Conservation (phyloP, 1,140 invertebrate species). For the Pseudomyrmex gracilis region DNA sequence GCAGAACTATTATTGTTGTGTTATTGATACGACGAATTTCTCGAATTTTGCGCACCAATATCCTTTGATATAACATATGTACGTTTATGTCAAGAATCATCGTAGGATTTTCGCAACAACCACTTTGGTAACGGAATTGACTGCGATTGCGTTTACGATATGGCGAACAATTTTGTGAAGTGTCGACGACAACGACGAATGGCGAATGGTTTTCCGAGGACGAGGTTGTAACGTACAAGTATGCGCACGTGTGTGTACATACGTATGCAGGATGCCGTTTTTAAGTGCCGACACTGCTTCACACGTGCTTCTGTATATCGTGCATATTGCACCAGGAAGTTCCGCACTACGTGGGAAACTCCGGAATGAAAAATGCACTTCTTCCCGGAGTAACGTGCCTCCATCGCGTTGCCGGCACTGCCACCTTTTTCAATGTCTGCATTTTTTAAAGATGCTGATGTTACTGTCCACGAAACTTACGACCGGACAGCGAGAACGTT, state of each 20-base stretch:
- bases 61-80: background rate
- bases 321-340: conserved; percentile 34
- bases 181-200: conserved; percentile 7
- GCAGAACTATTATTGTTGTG: background rate
- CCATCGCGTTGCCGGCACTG: conserved; percentile 33
- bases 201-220: conserved; percentile 35
- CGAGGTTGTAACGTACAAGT: background rate
- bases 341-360: background rate
- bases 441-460: conserved; percentile 57
- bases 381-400: conserved; percentile 30
- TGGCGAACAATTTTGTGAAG: conserved; percentile 57
- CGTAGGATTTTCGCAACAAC: background rate
- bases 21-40: background rate
- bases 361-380: conserved; percentile 46
- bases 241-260: background rate
- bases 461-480: conserved; percentile 44
- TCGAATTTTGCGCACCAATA: background rate
- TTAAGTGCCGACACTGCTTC: conserved; percentile 20
- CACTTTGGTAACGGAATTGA: conserved; percentile 12
- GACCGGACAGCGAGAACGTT: conserved; percentile 26
- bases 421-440: conserved; percentile 57
- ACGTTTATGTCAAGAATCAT: background rate
- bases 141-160: conserved; percentile 14
- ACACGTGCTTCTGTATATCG: conserved; percentile 25
- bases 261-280: background rate